phyloP scores from a whole-genome alignment of 2,113 vertebrate species.

The Neogale vison region DNA sequence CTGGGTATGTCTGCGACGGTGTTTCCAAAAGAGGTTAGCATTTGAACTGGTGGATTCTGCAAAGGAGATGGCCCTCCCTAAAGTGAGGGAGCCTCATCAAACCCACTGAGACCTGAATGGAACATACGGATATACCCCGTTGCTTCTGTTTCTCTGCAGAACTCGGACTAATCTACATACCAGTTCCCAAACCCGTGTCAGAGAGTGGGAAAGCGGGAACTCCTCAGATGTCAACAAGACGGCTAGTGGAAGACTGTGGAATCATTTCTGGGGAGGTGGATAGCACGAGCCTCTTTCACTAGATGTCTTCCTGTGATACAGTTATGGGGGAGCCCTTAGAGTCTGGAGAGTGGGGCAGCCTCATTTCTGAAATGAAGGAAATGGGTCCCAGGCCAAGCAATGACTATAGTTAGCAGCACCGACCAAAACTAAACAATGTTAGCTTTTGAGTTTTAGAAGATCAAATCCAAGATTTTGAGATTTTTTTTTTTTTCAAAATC shows the following conservation, averaged over 20 bases:
- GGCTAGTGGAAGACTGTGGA: neutral
- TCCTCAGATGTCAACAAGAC: neutral
- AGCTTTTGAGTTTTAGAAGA: neutral
- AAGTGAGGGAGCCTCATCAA: neutral
- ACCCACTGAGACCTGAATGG: neutral
- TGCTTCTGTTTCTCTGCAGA: neutral
- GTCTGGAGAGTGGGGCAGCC: neutral
- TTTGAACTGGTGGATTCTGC: neutral
- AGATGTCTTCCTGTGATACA: neutral
- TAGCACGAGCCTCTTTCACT: neutral
- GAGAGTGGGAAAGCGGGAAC: neutral
- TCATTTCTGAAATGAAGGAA: neutral
- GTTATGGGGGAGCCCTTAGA: neutral
- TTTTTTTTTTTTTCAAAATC: neutral
- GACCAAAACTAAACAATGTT: neutral
- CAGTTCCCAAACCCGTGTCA: neutral
- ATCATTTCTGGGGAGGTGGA: neutral
- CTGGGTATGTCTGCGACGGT: neutral
- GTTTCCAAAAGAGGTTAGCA: neutral
- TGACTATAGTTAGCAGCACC: neutral
- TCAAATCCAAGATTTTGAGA: neutral
- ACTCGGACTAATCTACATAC: neutral
- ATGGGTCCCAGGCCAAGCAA: neutral
- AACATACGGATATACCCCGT: neutral
- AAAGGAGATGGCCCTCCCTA: neutral